Evolutionary conservation across 1,140 invertebrate genomes (phyloP).

Genomic region (Leguminivora glycinivorella): DNA sequence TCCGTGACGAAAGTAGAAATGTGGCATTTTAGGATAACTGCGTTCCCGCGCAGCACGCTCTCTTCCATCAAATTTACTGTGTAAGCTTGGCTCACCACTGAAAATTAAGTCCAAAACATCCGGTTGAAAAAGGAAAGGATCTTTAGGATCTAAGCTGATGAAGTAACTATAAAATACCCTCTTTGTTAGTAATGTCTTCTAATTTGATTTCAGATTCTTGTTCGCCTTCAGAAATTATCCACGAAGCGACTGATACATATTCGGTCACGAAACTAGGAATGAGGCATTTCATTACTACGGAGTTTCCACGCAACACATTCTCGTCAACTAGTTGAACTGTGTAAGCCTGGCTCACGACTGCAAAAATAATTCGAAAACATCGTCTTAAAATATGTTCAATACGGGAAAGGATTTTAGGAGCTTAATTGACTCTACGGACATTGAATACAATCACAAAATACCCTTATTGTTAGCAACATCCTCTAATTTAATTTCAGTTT

Average conservation of each 20-base stretch:
- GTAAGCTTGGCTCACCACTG: conserved; percentile 93
- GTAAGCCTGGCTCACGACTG: conserved; percentile 89
- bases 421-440: background rate
- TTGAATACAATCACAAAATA: conserved; percentile 38
- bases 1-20: conserved; percentile 95
- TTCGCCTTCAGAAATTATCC: conserved; percentile 86
- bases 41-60: conserved; percentile 92
- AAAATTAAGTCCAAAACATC: conserved; percentile 62
- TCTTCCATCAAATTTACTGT: conserved; percentile 94
- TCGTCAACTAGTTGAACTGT: conserved; percentile 93
- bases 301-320: conserved; percentile 92
- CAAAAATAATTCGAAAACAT: conserved; percentile 57
- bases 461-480: conserved; percentile 53
- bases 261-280: conserved; percentile 95
- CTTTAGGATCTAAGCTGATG: conserved; percentile 7
- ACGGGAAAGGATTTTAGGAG: conserved; percentile 12
- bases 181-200: conserved; percentile 47
- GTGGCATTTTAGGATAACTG: conserved; percentile 94
- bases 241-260: conserved; percentile 90
- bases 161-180: conserved; percentile 48
- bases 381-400: conserved; percentile 25
- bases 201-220: conserved; percentile 59
- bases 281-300: conserved; percentile 93
- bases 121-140: conserved; percentile 14
- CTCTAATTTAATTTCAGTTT: conserved; percentile 58